A percentile compares a stretch with the other conserved stretches of the same genome.
These are phyloP conservation scores for Seira musarum DNA, from an alignment of 2,888 invertebrate species.

Conservation along the genomic window DNA sequence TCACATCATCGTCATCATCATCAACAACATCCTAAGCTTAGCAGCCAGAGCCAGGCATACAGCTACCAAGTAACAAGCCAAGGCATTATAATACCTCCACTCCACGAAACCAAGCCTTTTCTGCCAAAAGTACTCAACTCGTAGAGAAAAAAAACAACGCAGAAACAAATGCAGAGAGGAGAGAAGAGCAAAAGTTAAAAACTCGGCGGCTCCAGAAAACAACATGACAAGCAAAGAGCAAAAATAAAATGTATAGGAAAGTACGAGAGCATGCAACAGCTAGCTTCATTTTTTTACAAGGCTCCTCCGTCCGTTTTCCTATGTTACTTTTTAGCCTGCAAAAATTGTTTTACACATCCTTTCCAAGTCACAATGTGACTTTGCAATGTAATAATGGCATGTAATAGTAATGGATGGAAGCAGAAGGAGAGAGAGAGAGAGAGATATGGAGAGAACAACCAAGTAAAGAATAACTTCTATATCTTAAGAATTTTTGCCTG, in stretches of 20 bases:
- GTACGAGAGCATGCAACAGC: constrained; percentile 47
- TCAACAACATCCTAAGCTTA: too few species aligned
- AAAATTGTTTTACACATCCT: constrained; percentile 50
- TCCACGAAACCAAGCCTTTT: constrained; percentile 17
- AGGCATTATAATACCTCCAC: constrained; percentile 36
- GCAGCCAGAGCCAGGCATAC: constrained; percentile 1
- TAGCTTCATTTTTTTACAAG: constrained; percentile 52
- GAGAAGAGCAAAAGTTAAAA: background rate
- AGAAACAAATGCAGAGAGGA: background rate
- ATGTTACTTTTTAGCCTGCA: constrained; percentile 36
- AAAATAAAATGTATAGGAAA: constrained; percentile 22
- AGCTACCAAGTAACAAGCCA: constrained; percentile 27
- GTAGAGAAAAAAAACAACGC: background rate
- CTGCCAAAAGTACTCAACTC: background rate
- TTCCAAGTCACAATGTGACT: constrained; percentile 56
- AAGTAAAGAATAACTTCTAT: constrained; percentile 32
- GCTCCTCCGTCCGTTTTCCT: constrained; percentile 26
- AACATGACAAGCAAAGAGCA: constrained; percentile 7
- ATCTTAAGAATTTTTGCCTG: constrained; percentile 33
- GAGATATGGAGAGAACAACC: constrained; percentile 34
- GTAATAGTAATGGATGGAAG: constrained; percentile 31
- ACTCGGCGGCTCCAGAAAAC: background rate
- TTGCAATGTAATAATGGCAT: constrained; percentile 25
- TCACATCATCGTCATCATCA: constrained; percentile 28
- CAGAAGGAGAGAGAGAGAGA: constrained; percentile 28